Base-by-base conservation (phyloP, 37 sponge, comb jelly and placozoan species). In the Mnemiopsis leidyi region DNA sequence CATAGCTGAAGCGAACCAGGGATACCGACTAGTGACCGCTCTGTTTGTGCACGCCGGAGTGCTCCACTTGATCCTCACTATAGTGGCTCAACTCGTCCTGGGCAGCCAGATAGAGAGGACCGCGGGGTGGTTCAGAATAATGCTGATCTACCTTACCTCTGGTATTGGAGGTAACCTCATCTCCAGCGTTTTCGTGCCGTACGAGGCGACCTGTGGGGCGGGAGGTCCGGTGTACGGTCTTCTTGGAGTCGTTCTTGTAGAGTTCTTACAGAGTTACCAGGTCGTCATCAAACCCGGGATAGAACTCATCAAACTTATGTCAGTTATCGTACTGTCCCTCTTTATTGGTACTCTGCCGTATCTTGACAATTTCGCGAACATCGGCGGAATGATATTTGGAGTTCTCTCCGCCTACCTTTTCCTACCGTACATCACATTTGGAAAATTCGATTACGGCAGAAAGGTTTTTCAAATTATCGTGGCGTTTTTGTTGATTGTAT, bases 401-500 rank as follows among this genome's bases (percentile, higher is more conserved):
- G 71, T 98, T 23, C 76, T 95, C 0, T 48, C 96, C 24, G 98
- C 97, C 32, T 68, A 96, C n/a, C 92, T 98, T 24, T 98, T 98
- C 93, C 95, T 98, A 0, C 98, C 98, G 23, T 98, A 96, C 94
- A 96, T 98, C 76, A 98, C 98, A 23, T 98, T 98, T 85, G 96
- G 97, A 25, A 98, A 95, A 48, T 94, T 83, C 77, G 97, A 96
- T 76, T 93, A 94, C 0, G 69, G 68, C 25, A 79, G 96, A 2
- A 97, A 97, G 85, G 93, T 96, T 32, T 94, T 96, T 28, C 38
- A 97, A 18, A 93, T 98, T 26, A 68, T 96, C 69, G 92, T 97
- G 31, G 95, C 96, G 36, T 1, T 96, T 1, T 97, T 97, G 0
- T 34, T 95, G 1, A 94, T 97, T 18, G 0, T 97, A 0, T 24